These are phyloP conservation scores for Eulimnadia texana DNA, from an alignment of 1,140 invertebrate species.

Conservation along the genomic window DNA sequence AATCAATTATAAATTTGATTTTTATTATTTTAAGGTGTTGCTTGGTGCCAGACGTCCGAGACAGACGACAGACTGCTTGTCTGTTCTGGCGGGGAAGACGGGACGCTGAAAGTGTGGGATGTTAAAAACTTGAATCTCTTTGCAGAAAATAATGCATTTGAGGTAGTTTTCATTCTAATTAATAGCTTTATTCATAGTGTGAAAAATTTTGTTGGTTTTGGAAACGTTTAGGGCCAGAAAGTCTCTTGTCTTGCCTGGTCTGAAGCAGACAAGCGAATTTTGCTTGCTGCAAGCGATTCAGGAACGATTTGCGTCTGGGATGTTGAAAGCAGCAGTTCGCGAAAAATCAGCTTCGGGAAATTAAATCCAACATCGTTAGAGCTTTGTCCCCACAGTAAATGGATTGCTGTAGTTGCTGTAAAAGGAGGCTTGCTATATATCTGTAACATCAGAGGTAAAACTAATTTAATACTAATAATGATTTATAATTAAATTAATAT, in stretches of 20 bases:
- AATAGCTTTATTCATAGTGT: neutral
- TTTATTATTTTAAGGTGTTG: neutral
- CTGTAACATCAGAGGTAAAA: slow-evolving; percentile 40
- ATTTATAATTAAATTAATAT: neutral
- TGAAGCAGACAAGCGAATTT: slow-evolving; percentile 32
- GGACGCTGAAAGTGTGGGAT: neutral
- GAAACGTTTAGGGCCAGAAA: slow-evolving; percentile 5
- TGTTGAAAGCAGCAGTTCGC: slow-evolving; percentile 34
- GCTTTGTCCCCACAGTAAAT: slow-evolving; percentile 43
- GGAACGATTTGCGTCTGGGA: slow-evolving; percentile 49
- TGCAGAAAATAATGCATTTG: neutral
- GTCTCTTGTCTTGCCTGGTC: slow-evolving; percentile 31
- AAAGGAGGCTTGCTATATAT: slow-evolving; percentile 47
- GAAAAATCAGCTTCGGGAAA: slow-evolving; percentile 33
- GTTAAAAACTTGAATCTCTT: neutral
- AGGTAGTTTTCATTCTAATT: neutral
- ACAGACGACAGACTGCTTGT: neutral
- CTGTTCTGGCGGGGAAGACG: neutral
- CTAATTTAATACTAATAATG: slow-evolving; percentile 11
- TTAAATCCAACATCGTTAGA: slow-evolving; percentile 36
- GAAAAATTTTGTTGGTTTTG: neutral
- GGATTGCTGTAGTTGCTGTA: slow-evolving; percentile 46
- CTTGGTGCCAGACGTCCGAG: neutral
- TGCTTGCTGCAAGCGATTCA: slow-evolving; percentile 39
- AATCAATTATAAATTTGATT: neutral